phyloP scores from a whole-genome alignment of 2,113 vertebrate genomes.

The Salvator merianae region DNA sequence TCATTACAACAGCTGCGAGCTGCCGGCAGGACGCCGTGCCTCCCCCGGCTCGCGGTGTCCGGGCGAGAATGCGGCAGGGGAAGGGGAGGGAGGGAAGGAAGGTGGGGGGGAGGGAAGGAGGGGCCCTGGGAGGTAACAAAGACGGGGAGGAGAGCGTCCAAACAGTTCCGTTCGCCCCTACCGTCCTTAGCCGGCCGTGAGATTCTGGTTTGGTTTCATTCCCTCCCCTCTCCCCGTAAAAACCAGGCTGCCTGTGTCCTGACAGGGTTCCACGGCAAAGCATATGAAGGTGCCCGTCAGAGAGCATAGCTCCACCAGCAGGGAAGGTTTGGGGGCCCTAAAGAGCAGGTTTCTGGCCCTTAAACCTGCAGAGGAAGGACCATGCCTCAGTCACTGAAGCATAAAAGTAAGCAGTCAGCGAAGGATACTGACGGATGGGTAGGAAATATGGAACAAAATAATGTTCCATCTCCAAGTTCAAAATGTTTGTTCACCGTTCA shows the following conservation, averaged over 20 bases:
- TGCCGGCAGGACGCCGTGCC: slow-evolving; percentile 20
- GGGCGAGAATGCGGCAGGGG: not conserved
- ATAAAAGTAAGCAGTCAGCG: too few relatives aligned
- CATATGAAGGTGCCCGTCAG: not conserved
- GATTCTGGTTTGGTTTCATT: not conserved
- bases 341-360: not conserved
- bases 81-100: not conserved
- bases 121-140: not conserved
- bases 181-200: not conserved
- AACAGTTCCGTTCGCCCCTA: accelerated
- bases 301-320: not conserved
- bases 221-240: not conserved
- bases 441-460: too few relatives aligned
- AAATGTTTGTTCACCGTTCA: too few relatives aligned
- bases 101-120: accelerated
- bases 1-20: slow-evolving; percentile 44
- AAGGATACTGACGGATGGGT: too few relatives aligned
- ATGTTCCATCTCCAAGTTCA: too few relatives aligned
- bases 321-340: not conserved
- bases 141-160: accelerated
- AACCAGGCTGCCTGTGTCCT: not conserved
- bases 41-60: slow-evolving; percentile 4
- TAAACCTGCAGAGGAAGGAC: not conserved
- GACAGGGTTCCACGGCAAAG: not conserved
- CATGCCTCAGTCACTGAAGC: accelerated